A percentile compares a stretch with the other conserved stretches of the same genome.
Evolutionary conservation across 1,140 invertebrate species (phyloP).

Genomic region (Kradibia gibbosae): DNA sequence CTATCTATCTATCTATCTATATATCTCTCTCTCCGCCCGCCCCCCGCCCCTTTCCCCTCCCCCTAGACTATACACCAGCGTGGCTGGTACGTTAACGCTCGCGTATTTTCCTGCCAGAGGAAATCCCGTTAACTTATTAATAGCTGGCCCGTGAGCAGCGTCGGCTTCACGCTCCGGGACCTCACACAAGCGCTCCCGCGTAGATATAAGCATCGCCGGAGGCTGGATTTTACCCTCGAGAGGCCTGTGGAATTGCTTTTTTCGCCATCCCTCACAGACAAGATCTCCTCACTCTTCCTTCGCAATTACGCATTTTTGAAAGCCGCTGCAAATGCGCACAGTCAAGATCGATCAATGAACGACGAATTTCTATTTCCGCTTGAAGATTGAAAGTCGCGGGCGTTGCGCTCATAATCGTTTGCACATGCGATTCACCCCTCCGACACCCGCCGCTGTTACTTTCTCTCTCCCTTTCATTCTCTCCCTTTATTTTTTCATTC

Average conservation of each 20-base stretch:
- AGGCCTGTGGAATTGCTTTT: constrained; percentile 31
- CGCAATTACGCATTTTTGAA: constrained; percentile 14
- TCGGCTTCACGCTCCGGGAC: constrained; percentile 43
- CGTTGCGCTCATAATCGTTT: neutral
- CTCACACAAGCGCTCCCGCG: constrained; percentile 51
- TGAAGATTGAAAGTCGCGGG: constrained; percentile 34
- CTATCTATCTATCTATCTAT: neutral
- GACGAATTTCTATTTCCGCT: constrained; percentile 43
- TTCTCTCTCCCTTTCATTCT: too few species aligned
- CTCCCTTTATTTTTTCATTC: neutral
- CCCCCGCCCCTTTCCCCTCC: neutral
- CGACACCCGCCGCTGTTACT: too few species aligned
- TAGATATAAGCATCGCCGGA: constrained; percentile 24
- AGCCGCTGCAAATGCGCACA: neutral
- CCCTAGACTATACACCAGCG: neutral
- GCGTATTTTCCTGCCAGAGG: constrained; percentile 59
- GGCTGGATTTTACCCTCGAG: constrained; percentile 39
- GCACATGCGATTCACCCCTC: neutral
- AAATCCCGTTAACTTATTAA: constrained; percentile 66
- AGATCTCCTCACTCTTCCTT: neutral
- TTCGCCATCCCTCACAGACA: constrained; percentile 1
- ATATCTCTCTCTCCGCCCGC: too few species aligned
- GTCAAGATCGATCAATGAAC: neutral
- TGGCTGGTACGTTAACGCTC: neutral
- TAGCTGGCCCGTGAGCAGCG: constrained; percentile 55